Evolutionary conservation across 2,797 vertebrate species (phyloP).

Genomic region (Masticophis lateralis): DNA sequence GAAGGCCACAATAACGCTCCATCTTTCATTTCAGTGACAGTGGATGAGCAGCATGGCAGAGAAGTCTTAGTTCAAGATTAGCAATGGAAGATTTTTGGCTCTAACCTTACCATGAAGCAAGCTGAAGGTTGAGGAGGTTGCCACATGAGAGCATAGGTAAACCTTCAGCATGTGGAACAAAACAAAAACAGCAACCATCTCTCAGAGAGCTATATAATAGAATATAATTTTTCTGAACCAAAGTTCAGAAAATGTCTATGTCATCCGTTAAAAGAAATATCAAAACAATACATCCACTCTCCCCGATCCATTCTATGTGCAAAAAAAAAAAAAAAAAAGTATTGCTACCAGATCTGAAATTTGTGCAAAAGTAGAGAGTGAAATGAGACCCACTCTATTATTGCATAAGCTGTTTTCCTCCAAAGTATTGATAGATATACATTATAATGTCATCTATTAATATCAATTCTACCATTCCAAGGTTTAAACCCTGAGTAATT

Average conservation of each 20-base stretch:
- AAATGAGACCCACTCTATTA: not conserved
- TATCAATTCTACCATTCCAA: slow-evolving; percentile 11
- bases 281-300: not conserved
- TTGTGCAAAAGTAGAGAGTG: not conserved
- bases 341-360: not conserved
- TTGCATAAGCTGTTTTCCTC: not conserved
- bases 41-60: not conserved
- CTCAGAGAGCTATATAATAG: not conserved
- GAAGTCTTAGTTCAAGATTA: not conserved
- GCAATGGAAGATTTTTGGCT: not conserved
- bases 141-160: not conserved
- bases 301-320: not conserved
- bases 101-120: not conserved
- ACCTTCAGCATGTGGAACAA: not conserved
- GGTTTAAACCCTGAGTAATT: not conserved
- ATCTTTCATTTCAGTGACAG: not conserved
- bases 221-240: not conserved
- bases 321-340: too few species aligned
- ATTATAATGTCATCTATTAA: not conserved
- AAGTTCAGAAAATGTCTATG: not conserved
- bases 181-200: not conserved
- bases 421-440: not conserved
- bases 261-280: not conserved
- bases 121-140: not conserved
- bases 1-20: not conserved